Percentiles rank a stretch among this genome's conserved stretches.
phyloP scores from a whole-genome alignment of 2,888 invertebrate species.

The Trachelus stipa region DNA sequence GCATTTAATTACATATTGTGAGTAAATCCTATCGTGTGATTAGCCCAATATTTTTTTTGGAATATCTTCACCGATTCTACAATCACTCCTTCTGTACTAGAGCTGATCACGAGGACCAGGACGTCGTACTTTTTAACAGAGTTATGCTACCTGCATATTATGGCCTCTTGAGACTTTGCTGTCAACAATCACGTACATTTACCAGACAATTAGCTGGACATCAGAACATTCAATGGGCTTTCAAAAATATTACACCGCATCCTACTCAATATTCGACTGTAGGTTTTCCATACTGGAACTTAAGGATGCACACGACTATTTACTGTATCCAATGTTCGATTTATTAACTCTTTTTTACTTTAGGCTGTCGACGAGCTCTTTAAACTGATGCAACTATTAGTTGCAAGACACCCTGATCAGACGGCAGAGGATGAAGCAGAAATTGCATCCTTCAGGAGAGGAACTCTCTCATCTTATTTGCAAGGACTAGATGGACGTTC shows the following conservation, averaged over 20 bases:
- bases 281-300: slow-evolving; percentile 39
- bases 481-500: slow-evolving; percentile 90
- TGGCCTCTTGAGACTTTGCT: slow-evolving; percentile 89
- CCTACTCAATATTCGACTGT: slow-evolving; percentile 90
- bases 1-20: slow-evolving; percentile 90
- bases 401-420: slow-evolving; percentile 83
- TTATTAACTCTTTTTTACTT: slow-evolving; percentile 30
- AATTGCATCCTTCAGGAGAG: slow-evolving; percentile 86
- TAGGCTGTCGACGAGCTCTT: slow-evolving; percentile 92
- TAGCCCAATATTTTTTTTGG: not conserved
- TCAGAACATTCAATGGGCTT: slow-evolving; percentile 97
- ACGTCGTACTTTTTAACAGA: slow-evolving; percentile 93
- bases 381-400: slow-evolving; percentile 89
- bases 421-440: slow-evolving; percentile 83
- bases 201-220: slow-evolving; percentile 89
- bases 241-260: slow-evolving; percentile 96
- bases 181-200: slow-evolving; percentile 87
- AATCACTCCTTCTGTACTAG: slow-evolving; percentile 66
- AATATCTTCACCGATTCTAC: not conserved
- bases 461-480: slow-evolving; percentile 88
- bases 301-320: not conserved
- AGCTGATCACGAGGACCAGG: slow-evolving; percentile 96
- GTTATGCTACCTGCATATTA: slow-evolving; percentile 94
- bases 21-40: not conserved
- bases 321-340: slow-evolving; percentile 2